Evolutionary conservation across 1,140 invertebrate species (phyloP).

Genomic region (Papilio helenus): DNA sequence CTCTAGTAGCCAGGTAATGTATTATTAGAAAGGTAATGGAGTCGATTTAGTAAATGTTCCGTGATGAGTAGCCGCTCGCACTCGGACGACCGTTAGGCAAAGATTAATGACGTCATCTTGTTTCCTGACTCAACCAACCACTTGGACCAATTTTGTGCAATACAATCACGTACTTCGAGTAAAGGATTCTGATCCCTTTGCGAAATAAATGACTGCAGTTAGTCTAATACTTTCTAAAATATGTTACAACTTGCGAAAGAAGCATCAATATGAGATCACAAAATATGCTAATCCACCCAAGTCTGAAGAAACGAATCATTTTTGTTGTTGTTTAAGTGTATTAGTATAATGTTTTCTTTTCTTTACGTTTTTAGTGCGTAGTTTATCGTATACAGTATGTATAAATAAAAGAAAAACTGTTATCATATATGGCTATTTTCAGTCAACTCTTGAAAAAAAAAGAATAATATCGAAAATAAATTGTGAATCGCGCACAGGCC

Average conservation of each 20-base stretch:
- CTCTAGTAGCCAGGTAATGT: conserved; percentile 38
- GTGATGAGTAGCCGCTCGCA: conserved; percentile 56
- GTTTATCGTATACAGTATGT: background rate
- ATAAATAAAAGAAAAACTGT: background rate
- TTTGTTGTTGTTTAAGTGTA: background rate
- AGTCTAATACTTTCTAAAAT: conserved; percentile 21
- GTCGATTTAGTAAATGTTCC: conserved; percentile 63
- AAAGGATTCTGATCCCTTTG: conserved; percentile 38
- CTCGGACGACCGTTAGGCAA: conserved; percentile 62
- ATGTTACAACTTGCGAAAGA: conserved; percentile 9
- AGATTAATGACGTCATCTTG: conserved; percentile 66
- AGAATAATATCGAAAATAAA: conserved; percentile 71
- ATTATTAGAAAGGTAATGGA: conserved; percentile 43
- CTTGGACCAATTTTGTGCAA: conserved; percentile 45
- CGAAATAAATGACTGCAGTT: conserved; percentile 33
- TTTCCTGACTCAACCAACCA: conserved; percentile 54
- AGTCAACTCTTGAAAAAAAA: conserved; percentile 31
- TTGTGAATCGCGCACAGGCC: conserved; percentile 69
- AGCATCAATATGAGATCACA: background rate
- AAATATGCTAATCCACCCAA: background rate
- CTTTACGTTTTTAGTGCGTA: background rate
- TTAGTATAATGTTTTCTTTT: background rate
- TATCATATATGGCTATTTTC: background rate
- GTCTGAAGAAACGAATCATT: background rate
- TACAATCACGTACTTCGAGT: conserved; percentile 33